Evolutionary conservation across 2,888 invertebrate genomes (phyloP).

Genomic region (Tiphia femorata): DNA sequence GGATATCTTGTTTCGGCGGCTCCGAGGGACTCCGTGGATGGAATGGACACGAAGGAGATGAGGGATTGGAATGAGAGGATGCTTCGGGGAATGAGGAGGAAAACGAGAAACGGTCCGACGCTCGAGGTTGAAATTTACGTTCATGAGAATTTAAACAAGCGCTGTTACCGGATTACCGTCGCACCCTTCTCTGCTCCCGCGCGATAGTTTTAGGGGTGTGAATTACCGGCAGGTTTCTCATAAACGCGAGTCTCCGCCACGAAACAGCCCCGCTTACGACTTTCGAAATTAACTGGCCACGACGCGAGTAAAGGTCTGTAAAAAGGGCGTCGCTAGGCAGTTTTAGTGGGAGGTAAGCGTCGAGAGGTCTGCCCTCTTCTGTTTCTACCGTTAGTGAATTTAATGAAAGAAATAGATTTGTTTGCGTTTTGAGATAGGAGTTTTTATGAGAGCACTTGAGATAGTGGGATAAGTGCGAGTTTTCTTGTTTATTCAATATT

Average conservation of each 20-base stretch:
- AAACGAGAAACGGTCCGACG: neutral
- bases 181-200: too few relatives aligned
- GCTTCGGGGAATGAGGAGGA: neutral
- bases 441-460: too few relatives aligned
- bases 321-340: conserved; percentile 13
- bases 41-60: too few relatives aligned
- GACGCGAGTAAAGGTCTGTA: conserved; percentile 11
- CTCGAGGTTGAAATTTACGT: conserved; percentile 23
- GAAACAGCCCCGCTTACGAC: conserved; percentile 29
- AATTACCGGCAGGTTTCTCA: conserved; percentile 17
- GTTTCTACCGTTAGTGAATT: too few relatives aligned
- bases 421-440: too few relatives aligned
- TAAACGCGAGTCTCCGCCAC: conserved; percentile 19
- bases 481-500: too few relatives aligned
- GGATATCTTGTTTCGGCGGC: conserved; percentile 50
- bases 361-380: too few relatives aligned
- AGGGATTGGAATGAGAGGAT: neutral
- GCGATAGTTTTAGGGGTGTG: conserved; percentile 8
- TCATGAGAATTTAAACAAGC: conserved; percentile 33
- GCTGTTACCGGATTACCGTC: conserved; percentile 23
- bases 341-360: too few relatives aligned
- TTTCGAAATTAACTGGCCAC: conserved; percentile 28
- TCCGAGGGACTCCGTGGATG: conserved; percentile 25
- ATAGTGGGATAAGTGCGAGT: too few relatives aligned
- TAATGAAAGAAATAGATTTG: too few relatives aligned